Percentiles rank a stretch among this genome's conserved stretches.
Conservation (phyloP, 1,140 invertebrate genomes). For the Neotoxoptera formosana region DNA sequence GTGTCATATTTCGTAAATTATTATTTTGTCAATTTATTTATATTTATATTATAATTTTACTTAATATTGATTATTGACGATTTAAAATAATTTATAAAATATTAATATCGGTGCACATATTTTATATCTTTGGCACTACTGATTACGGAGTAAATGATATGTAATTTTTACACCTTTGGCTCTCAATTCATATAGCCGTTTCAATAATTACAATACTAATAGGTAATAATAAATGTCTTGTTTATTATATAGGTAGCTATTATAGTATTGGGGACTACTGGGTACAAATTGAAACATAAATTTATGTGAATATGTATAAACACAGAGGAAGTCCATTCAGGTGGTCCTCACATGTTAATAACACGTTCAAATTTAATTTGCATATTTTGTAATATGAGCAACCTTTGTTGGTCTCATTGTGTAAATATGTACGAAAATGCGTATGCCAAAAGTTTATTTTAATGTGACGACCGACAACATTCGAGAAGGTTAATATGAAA, state of each 20-base stretch:
- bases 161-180: too few relatives aligned
- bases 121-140: too few relatives aligned
- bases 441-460: neutral
- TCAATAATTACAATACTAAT: too few relatives aligned
- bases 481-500: neutral
- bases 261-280: neutral
- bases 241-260: neutral
- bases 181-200: too few relatives aligned
- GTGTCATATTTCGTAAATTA: too few relatives aligned
- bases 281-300: neutral
- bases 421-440: neutral
- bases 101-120: too few relatives aligned
- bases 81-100: too few relatives aligned
- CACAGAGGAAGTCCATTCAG: neutral
- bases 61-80: too few relatives aligned
- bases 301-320: neutral
- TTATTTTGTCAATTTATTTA: too few relatives aligned
- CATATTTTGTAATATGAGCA: neutral
- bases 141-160: too few relatives aligned
- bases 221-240: too few relatives aligned
- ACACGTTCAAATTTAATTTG: neutral
- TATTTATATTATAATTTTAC: too few relatives aligned
- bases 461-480: neutral
- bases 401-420: neutral
- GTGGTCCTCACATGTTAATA: neutral